phyloP scores from a whole-genome alignment of 2,113 vertebrate genomes.

The Aix galericulata region DNA sequence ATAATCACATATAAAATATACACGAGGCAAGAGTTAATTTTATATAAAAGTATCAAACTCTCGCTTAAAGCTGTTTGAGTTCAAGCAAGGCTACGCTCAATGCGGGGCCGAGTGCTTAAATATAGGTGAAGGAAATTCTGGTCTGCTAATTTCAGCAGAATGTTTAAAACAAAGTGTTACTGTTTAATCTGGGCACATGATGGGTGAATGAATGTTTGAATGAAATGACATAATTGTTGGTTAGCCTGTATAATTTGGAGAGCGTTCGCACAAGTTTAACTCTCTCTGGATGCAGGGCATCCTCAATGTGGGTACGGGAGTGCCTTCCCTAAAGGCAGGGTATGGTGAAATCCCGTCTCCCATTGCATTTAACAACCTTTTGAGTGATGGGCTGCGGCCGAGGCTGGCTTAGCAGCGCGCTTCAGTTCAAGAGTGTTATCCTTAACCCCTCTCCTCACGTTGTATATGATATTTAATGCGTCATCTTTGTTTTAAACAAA shows the following conservation, averaged over 20 bases:
- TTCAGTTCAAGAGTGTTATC: constrained; percentile 36
- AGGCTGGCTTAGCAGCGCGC: background rate
- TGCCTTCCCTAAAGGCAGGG: constrained; percentile 14
- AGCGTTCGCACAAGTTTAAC: constrained; percentile 74
- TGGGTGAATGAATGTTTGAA: constrained; percentile 79
- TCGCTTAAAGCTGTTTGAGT: constrained; percentile 49
- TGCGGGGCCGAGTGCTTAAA: constrained; percentile 51
- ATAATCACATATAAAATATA: background rate
- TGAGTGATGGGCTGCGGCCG: background rate
- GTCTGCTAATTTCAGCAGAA: constrained; percentile 80
- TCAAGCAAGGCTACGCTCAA: constrained; percentile 52
- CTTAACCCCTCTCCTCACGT: constrained; percentile 71
- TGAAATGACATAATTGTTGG: constrained; percentile 83
- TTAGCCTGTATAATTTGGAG: constrained; percentile 81
- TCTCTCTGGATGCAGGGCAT: constrained; percentile 68
- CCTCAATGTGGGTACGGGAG: constrained; percentile 34
- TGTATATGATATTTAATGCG: constrained; percentile 89
- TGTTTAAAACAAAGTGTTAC: constrained; percentile 81
- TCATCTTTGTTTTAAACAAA: constrained; percentile 94
- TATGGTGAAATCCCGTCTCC: constrained; percentile 22
- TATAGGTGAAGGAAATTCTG: constrained; percentile 80
- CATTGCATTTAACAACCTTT: background rate
- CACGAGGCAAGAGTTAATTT: background rate
- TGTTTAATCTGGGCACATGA: constrained; percentile 82
- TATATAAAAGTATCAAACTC: constrained; percentile 29